These are phyloP conservation scores for Cygnus atratus DNA, from an alignment of 2,113 vertebrate species.

Conservation along the genomic window DNA sequence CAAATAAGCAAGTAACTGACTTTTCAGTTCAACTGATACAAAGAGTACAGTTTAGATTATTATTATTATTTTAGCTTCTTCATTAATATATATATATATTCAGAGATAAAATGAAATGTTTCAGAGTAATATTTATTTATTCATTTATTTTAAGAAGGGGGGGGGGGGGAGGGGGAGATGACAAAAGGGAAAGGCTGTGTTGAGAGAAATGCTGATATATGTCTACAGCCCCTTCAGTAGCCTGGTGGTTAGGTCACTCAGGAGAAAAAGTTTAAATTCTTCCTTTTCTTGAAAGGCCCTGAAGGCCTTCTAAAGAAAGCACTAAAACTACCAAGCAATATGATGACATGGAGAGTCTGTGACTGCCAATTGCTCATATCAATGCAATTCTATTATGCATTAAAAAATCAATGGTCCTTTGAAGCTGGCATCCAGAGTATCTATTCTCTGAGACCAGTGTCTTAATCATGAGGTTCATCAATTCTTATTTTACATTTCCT, in stretches of 20 bases:
- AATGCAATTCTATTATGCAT: background rate
- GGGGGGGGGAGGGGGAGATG: too few species aligned
- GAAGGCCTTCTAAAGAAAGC: background rate
- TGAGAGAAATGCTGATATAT: background rate
- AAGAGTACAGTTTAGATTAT: accelerated
- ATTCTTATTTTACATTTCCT: background rate
- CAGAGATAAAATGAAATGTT: background rate
- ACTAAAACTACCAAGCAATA: background rate
- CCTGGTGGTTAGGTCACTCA: background rate
- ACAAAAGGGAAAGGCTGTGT: background rate
- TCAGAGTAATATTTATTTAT: background rate
- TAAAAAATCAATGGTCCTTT: background rate
- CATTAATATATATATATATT: background rate
- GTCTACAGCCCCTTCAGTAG: background rate
- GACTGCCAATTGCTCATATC: background rate
- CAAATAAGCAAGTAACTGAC: background rate
- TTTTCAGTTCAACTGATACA: background rate
- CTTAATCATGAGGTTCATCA: background rate
- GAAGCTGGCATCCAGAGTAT: background rate
- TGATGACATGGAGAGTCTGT: background rate
- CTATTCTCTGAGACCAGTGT: background rate
- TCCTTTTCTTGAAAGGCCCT: background rate
- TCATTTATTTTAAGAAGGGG: too few species aligned
- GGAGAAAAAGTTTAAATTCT: background rate
- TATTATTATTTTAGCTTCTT: background rate